Percentiles rank a stretch among this genome's conserved stretches.
Conservation (phyloP, 2,797 vertebrate species). For the Sphenodon punctatus region DNA sequence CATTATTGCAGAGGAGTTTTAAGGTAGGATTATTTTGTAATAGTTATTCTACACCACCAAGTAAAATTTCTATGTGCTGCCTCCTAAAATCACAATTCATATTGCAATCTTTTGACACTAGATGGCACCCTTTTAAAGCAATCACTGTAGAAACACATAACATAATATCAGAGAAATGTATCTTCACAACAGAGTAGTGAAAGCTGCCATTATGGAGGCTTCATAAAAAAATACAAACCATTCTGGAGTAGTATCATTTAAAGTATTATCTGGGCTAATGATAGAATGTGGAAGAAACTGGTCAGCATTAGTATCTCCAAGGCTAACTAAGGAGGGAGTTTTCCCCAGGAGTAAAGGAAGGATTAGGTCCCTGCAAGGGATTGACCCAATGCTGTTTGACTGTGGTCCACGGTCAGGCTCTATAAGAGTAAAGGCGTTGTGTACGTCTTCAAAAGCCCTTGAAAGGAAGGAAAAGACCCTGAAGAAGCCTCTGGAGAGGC, state of each 20-base stretch:
- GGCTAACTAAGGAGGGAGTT: too few relatives aligned
- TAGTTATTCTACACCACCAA: background rate
- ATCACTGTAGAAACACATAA: background rate
- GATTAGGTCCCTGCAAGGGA: too few relatives aligned
- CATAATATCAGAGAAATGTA: background rate
- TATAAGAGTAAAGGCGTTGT: too few relatives aligned
- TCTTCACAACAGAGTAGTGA: background rate
- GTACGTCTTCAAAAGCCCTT: too few relatives aligned
- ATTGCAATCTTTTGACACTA: slow-evolving; percentile 45
- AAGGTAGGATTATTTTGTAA: background rate
- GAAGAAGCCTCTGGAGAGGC: too few relatives aligned
- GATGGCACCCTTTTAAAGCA: slow-evolving; percentile 67
- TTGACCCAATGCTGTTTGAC: too few relatives aligned
- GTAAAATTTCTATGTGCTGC: background rate
- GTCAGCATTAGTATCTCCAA: too few relatives aligned
- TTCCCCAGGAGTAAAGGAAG: too few relatives aligned
- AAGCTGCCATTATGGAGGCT: background rate
- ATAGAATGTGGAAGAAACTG: too few relatives aligned
- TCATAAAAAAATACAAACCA: background rate
- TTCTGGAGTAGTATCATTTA: background rate
- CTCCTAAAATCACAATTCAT: background rate
- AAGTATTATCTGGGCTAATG: background rate
- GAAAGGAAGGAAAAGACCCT: too few relatives aligned
- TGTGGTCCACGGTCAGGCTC: too few relatives aligned
- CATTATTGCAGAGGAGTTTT: background rate